These are phyloP conservation scores for Salarias fasciatus DNA, from an alignment of 2,797 vertebrate genomes.

Conservation along the genomic window DNA sequence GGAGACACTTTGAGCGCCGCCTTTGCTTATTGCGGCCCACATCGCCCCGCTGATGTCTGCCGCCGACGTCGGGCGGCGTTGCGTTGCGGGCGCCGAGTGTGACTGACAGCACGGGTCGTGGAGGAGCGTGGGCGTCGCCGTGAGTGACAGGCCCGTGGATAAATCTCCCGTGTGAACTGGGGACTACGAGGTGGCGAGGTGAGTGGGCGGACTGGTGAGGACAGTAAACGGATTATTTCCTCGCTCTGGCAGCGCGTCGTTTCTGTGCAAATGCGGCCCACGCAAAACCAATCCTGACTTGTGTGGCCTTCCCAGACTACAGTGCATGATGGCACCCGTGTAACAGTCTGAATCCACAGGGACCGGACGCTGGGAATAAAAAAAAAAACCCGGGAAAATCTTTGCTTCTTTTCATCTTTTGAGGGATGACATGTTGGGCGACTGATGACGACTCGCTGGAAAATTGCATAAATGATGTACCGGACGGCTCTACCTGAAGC, in stretches of 20 bases:
- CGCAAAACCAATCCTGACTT: slow-evolving; percentile 12
- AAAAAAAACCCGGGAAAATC: slow-evolving; percentile 6
- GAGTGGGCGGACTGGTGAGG: slow-evolving; percentile 56
- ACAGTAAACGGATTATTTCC: slow-evolving; percentile 48
- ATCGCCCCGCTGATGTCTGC: slow-evolving; percentile 41
- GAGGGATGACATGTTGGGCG: not conserved
- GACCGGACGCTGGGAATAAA: not conserved
- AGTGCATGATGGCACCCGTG: not conserved
- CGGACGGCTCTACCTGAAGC: too few species aligned
- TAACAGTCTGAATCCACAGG: slow-evolving; percentile 18
- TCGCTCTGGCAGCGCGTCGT: slow-evolving; percentile 22
- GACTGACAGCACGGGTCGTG: slow-evolving; percentile 56
- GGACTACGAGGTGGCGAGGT: slow-evolving; percentile 51
- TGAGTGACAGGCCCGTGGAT: slow-evolving; percentile 59
- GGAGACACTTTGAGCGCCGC: slow-evolving; percentile 30
- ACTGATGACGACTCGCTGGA: too few species aligned
- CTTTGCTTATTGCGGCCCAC: slow-evolving; percentile 40
- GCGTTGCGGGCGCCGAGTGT: slow-evolving; percentile 30
- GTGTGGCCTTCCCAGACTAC: slow-evolving; percentile 10
- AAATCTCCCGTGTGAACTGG: slow-evolving; percentile 50
- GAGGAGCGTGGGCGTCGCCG: slow-evolving; percentile 47
- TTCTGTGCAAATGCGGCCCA: slow-evolving; percentile 24
- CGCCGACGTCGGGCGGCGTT: slow-evolving; percentile 24
- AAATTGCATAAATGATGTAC: too few species aligned
- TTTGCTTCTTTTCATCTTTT: slow-evolving; percentile 20